Evolutionary conservation across 1,140 invertebrate genomes (phyloP), one percentile per base, ranked within the genome.

Genomic region (Zaprionus lachaisei): DNA sequence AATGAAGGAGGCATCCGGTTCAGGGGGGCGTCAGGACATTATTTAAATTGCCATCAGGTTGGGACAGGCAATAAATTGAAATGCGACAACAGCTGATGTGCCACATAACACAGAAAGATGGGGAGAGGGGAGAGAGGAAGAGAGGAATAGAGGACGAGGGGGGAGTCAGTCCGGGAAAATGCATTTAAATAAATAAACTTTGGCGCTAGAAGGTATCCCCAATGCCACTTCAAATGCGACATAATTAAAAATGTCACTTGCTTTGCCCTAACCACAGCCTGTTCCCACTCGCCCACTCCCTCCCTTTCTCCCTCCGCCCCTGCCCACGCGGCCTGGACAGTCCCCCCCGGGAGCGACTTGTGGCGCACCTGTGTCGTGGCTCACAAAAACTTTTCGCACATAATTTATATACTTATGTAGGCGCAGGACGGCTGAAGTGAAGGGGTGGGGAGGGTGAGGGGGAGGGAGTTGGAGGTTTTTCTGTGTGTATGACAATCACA

Each of bases 1-100:
- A 72, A 54, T 60, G 55, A 41, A 60, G 56, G 34, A 37, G 51
- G 60, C 24, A 28, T 17, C 14, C 22, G 22, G 63, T 14, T 22
- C 31, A 26, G 20, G 34, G 34, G 28, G 55, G 28, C 49, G 57
- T 55, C 61, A 77, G 68, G 76, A 75, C 76, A 78, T 78, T 78
- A 78, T 78, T 78, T 78, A 75, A 78, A 78, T 78, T 74, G 61
- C 72, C 76, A 78, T 78, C 76, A 78, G 76, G 57, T 78, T 78
- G 64, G 72, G 72, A 75, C 72, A 70, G 76, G 76, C 72, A 78
- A 78, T 78, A 78, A 78, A 78, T 78, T 78, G 65, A 78, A 74
- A 73, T 60, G 47, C 72, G 71, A 28, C 38, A 62, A 63, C 67
- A 64, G 72, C 70, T 75, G 72, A 75, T 75, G 72, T 51, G 47